These are phyloP conservation scores for Hemiscyllium ocellatum DNA, from an alignment of 2,113 vertebrate species.

Conservation along the genomic window DNA sequence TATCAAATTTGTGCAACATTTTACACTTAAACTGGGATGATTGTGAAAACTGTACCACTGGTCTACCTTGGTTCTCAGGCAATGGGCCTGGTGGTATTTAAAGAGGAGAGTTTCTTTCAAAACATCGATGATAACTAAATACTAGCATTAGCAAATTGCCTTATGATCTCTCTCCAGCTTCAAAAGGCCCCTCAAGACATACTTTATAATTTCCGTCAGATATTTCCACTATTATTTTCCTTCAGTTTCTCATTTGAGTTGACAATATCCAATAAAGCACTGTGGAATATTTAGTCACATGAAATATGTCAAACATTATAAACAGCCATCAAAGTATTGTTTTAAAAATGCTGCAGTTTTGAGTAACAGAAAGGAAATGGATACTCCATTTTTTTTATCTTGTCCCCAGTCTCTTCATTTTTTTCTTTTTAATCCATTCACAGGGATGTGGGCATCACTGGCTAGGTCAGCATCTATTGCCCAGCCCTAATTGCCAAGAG, in stretches of 20 bases:
- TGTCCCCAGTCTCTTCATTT: neutral
- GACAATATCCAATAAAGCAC: neutral
- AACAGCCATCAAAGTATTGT: neutral
- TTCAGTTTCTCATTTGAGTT: neutral
- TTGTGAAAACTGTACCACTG: neutral
- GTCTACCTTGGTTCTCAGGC: neutral
- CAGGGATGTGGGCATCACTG: no score
- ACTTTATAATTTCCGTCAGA: neutral
- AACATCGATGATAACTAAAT: neutral
- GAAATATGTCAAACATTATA: neutral
- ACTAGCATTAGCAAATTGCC: neutral
- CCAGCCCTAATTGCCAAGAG: no score
- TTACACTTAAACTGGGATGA: neutral
- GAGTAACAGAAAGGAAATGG: neutral
- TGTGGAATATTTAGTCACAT: neutral
- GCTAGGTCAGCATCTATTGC: no score
- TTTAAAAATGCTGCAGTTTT: neutral
- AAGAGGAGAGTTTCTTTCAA: neutral
- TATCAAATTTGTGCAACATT: neutral
- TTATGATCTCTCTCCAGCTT: neutral
- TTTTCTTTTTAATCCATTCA: neutral
- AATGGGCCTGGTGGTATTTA: neutral
- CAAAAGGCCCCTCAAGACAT: neutral
- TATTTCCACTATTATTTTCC: neutral
- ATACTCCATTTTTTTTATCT: conserved; percentile 2